Conservation (phyloP, 1,140 invertebrate species). For the Sitophilus oryzae region DNA sequence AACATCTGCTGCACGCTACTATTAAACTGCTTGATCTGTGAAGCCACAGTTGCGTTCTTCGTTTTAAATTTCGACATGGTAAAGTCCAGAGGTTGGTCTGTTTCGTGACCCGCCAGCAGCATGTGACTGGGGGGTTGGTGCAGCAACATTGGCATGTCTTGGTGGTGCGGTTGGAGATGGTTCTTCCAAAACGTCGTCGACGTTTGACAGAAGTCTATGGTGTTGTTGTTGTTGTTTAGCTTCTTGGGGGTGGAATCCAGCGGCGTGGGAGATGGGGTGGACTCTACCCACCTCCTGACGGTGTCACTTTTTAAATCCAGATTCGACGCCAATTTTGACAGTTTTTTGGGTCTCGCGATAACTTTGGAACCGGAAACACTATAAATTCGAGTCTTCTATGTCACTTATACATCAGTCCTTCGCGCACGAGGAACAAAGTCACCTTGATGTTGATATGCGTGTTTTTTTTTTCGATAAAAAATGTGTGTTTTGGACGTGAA, state of each 20-base stretch:
- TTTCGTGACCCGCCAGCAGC: conserved; percentile 33
- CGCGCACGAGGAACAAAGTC: no score
- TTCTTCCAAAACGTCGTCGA: conserved; percentile 35
- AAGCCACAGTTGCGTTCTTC: conserved; percentile 36
- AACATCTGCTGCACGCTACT: conserved; percentile 41
- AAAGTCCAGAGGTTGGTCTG: conserved; percentile 47
- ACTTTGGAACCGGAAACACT: no score
- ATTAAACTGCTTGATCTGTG: conserved; percentile 38
- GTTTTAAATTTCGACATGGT: conserved; percentile 48
- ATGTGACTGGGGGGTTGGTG: conserved; percentile 42
- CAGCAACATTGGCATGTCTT: conserved; percentile 44
- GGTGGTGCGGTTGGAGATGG: conserved; percentile 13
- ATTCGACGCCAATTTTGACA: no score
- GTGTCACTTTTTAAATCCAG: conserved; percentile 44
- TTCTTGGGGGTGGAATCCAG: conserved; percentile 31
- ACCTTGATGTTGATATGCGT: no score
- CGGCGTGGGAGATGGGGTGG: conserved; percentile 39
- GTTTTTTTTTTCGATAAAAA: no score
- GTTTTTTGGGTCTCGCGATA: no score
- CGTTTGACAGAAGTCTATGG: conserved; percentile 39
- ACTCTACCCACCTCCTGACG: conserved; percentile 44
- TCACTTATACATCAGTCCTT: conserved; percentile 4
- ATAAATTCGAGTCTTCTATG: no score
- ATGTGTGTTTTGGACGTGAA: no score
- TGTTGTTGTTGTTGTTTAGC: conserved; percentile 34